These are phyloP conservation scores for Trichomalopsis sarcophagae DNA, from an alignment of 1,140 invertebrate genomes.

Conservation along the genomic window DNA sequence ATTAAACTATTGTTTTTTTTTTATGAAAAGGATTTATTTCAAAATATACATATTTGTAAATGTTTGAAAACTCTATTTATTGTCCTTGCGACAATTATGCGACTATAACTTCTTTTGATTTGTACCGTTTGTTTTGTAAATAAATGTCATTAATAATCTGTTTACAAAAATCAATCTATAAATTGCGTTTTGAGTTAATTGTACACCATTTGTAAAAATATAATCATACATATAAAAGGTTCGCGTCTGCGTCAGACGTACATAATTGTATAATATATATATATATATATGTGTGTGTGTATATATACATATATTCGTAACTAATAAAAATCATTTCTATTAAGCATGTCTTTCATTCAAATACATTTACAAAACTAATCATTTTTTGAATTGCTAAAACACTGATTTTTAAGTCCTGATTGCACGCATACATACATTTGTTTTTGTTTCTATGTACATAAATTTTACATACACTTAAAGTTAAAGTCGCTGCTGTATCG, in stretches of 20 bases:
- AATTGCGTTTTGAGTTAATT: background rate
- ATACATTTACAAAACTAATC: conserved; percentile 5
- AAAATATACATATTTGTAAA: background rate
- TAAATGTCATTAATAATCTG: background rate
- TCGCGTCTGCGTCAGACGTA: background rate
- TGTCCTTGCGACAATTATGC: background rate
- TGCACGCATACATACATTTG: conserved; percentile 17
- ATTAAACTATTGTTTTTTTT: background rate
- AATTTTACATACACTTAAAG: conserved; percentile 5
- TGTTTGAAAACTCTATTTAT: background rate
- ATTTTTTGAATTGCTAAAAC: background rate
- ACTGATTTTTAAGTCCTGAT: background rate
- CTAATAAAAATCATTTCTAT: conserved; percentile 4
- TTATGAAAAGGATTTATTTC: background rate
- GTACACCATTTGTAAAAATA: background rate
- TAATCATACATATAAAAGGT: background rate
- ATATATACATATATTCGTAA: background rate
- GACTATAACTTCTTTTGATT: background rate
- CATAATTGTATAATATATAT: background rate
- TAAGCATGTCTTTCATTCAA: background rate
- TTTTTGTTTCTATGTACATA: background rate
- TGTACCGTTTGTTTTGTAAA: background rate
- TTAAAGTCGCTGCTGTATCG: background rate
- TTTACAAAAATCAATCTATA: background rate
- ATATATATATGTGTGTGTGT: too few species aligned